These are phyloP conservation scores for Drosophila miranda DNA, from an alignment of 1,140 invertebrate species.

Conservation along the genomic window DNA sequence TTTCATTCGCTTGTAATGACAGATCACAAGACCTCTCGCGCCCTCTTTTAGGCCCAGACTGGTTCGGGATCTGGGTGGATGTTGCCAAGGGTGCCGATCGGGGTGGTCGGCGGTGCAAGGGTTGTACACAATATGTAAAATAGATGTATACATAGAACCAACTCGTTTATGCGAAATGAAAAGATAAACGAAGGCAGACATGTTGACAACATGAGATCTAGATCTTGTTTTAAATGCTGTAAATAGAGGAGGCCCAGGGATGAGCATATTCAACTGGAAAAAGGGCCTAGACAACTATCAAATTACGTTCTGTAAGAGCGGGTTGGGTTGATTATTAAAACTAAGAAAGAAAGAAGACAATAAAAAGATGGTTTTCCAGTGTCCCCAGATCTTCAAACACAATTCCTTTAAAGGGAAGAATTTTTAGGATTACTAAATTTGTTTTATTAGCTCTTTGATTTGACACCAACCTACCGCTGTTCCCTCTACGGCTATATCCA, in stretches of 20 bases:
- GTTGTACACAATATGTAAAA: conserved; percentile 35
- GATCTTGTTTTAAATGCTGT: conserved; percentile 2
- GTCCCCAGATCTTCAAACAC: too few species aligned
- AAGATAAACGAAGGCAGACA: neutral
- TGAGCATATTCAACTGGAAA: neutral
- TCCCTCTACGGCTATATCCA: too few species aligned
- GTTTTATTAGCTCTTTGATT: too few species aligned
- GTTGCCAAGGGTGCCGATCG: conserved; percentile 34
- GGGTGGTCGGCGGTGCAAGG: conserved; percentile 6
- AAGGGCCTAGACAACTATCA: conserved; percentile 2
- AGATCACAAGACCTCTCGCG: conserved; percentile 39
- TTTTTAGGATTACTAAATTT: neutral
- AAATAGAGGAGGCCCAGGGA: too few species aligned
- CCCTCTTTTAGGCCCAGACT: conserved; percentile 3
- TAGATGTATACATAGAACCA: conserved; percentile 7
- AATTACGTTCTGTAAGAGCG: neutral
- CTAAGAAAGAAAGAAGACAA: too few species aligned
- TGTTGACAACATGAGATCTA: conserved; percentile 13
- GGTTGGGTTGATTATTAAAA: too few species aligned
- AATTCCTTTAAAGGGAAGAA: neutral
- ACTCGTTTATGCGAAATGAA: conserved; percentile 28
- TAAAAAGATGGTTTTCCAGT: too few species aligned
- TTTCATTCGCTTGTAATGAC: conserved; percentile 36
- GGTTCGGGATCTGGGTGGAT: conserved; percentile 21
- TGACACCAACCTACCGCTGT: too few species aligned